Evolutionary conservation across 2,113 vertebrate genomes (phyloP).

Genomic region (Halichoeres trimaculatus): DNA sequence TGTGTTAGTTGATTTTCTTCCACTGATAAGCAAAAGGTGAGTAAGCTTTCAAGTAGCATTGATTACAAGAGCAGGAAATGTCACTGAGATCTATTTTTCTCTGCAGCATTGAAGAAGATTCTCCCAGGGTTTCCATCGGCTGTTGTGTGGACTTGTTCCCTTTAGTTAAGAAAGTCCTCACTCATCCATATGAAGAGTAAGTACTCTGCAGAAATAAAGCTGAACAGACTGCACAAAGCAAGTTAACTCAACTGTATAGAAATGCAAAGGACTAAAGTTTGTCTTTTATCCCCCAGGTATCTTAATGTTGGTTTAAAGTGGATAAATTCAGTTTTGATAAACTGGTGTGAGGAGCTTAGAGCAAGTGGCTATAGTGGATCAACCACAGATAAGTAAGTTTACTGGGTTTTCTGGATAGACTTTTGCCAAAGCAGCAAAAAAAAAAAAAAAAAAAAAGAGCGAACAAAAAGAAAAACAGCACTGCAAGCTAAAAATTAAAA

Average conservation of each 20-base stretch:
- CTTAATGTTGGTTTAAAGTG: slow-evolving; percentile 90
- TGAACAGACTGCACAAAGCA: neutral
- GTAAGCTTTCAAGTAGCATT: neutral
- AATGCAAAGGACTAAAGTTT: neutral
- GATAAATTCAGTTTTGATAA: slow-evolving; percentile 91
- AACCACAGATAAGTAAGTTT: slow-evolving; percentile 71
- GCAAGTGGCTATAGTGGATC: slow-evolving; percentile 80
- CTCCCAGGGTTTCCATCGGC: slow-evolving; percentile 87
- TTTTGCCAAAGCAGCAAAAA: too few species aligned
- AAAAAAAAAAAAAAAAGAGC: too few species aligned
- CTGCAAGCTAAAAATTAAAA: neutral
- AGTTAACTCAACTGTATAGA: neutral
- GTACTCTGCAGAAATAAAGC: slow-evolving; percentile 56
- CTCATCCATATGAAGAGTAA: slow-evolving; percentile 93
- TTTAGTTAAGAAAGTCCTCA: slow-evolving; percentile 89
- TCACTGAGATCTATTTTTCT: slow-evolving; percentile 30
- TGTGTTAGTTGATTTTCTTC: slow-evolving; percentile 93
- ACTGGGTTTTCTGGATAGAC: too few species aligned
- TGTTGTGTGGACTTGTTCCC: slow-evolving; percentile 95
- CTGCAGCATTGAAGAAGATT: slow-evolving; percentile 89
- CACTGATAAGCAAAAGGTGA: slow-evolving; percentile 92
- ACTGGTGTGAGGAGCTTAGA: slow-evolving; percentile 90
- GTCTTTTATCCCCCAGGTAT: slow-evolving; percentile 83
- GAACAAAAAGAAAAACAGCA: neutral
- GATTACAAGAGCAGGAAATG: neutral